Percentiles rank a stretch among this genome's conserved stretches.
These are phyloP conservation scores for Callinectes sapidus DNA, from an alignment of 2,888 invertebrate species.

Conservation along the genomic window DNA sequence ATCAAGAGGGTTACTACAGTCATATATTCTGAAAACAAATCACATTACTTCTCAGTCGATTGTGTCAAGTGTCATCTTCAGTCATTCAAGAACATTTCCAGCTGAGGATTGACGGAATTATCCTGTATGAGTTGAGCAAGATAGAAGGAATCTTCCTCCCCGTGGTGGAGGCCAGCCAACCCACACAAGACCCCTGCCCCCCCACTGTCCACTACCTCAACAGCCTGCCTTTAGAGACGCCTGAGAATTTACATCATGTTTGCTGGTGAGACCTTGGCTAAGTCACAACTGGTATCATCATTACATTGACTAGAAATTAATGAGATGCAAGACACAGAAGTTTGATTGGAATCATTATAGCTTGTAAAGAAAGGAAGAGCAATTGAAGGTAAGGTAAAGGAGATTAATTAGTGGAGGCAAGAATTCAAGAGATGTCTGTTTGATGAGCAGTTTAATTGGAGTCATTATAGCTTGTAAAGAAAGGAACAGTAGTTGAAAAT, in stretches of 20 bases:
- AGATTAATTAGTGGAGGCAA: no score
- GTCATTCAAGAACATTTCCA: background rate
- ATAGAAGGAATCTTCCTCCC: conserved; percentile 50
- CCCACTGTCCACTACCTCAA: background rate
- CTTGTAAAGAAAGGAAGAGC: no score
- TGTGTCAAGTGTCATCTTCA: no score
- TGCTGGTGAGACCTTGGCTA: conserved; percentile 3
- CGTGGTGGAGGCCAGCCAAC: background rate
- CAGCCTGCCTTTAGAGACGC: background rate
- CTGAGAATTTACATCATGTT: background rate
- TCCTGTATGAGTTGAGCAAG: conserved; percentile 45
- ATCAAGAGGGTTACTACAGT: background rate
- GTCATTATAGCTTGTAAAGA: no score
- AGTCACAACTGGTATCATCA: background rate
- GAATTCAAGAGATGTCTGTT: no score
- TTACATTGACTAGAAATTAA: background rate
- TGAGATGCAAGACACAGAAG: background rate
- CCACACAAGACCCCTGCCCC: background rate
- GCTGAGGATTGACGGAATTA: conserved; percentile 12
- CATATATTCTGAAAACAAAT: background rate
- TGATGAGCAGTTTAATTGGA: background rate
- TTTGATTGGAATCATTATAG: background rate
- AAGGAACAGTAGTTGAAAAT: no score
- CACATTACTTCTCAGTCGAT: background rate
- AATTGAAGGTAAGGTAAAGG: no score